These are phyloP conservation scores for Sminthurides aquaticus DNA, from an alignment of 2,888 invertebrate species.

Conservation along the genomic window DNA sequence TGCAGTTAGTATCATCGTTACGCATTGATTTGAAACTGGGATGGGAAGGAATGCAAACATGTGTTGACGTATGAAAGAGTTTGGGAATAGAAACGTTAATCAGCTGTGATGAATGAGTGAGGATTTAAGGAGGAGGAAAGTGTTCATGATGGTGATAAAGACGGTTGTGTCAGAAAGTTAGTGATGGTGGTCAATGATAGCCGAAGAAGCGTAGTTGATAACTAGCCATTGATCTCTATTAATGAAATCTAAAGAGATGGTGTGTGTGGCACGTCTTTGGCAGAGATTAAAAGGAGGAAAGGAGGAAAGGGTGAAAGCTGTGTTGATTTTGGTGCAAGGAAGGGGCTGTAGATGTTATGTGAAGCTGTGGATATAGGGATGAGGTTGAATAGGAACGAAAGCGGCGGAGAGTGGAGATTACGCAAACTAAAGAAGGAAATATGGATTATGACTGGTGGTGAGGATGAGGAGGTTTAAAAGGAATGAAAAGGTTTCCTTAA, in stretches of 20 bases:
- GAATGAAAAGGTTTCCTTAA: constrained; percentile 2
- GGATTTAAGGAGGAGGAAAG: neutral
- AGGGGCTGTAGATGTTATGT: neutral
- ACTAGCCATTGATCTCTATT: neutral
- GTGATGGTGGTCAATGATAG: neutral
- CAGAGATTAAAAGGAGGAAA: no score
- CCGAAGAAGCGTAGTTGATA: neutral
- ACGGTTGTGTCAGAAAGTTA: neutral
- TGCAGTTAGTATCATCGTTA: no score
- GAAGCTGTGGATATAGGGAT: no score
- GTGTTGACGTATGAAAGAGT: no score
- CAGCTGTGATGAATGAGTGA: neutral
- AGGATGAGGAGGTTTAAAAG: neutral
- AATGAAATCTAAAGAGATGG: neutral
- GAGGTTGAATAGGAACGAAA: neutral
- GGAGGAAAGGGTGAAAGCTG: neutral
- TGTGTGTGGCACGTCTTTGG: neutral
- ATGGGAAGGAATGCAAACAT: no score
- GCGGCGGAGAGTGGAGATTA: neutral
- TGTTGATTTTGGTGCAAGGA: neutral
- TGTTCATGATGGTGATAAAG: neutral
- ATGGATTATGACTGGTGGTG: neutral
- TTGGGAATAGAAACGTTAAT: neutral
- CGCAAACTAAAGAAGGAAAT: neutral
- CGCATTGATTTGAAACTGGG: no score